A percentile compares a stretch with the other conserved stretches of the same genome.
Evolutionary conservation across 2,888 invertebrate genomes (phyloP).

Genomic region (Drosophila lutescens): DNA sequence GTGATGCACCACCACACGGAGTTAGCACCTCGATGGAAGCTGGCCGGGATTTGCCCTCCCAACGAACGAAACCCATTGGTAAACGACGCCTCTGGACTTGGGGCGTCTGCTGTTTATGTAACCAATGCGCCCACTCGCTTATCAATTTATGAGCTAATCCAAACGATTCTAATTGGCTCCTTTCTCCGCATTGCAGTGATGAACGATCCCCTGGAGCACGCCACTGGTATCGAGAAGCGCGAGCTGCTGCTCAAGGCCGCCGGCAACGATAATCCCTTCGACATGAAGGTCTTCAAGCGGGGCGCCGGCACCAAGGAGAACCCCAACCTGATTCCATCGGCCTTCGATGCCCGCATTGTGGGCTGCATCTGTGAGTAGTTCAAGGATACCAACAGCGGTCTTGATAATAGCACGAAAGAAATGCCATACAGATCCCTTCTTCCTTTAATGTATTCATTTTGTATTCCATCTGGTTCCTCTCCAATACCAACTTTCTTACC

Average conservation of each 20-base stretch:
- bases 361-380: conserved; percentile 94
- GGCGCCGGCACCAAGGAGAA: conserved; percentile 92
- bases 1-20: conserved; percentile 7
- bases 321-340: conserved; percentile 96
- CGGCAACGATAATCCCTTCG: conserved; percentile 95
- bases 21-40: conserved; percentile 35
- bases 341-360: conserved; percentile 94
- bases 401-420: neutral
- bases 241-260: conserved; percentile 93
- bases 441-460: too few species aligned
- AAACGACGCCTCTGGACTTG: neutral
- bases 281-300: conserved; percentile 92
- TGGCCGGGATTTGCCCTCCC: neutral
- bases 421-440: too few species aligned
- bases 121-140: conserved; percentile 38
- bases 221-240: conserved; percentile 96
- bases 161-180: neutral
- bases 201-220: conserved; percentile 95
- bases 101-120: conserved; percentile 59
- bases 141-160: conserved; percentile 25
- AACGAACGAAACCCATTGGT: too few species aligned
- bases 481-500: neutral
- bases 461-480: too few species aligned
- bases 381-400: neutral
- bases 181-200: conserved; percentile 86